Evolutionary conservation across 2,113 vertebrate genomes (phyloP).

Genomic region (Formicarius rufipectus): DNA sequence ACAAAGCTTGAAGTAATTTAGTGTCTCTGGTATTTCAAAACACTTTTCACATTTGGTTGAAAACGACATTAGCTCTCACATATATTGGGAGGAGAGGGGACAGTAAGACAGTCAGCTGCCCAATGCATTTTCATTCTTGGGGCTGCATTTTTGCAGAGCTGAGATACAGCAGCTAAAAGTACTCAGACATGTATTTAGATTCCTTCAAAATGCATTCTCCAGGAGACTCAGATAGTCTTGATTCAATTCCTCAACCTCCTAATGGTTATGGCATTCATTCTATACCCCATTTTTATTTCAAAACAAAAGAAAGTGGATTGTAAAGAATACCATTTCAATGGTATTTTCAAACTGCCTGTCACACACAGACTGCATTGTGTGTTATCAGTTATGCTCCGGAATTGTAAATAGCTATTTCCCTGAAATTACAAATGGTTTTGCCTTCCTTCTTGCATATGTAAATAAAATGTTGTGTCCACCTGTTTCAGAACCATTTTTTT

Average conservation of each 20-base stretch:
- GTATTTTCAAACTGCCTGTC: neutral
- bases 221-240: neutral
- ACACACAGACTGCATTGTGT: neutral
- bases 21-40: neutral
- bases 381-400: neutral
- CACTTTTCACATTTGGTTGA: neutral
- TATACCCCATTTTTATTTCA: neutral
- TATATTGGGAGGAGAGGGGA: neutral
- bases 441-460: neutral
- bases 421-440: constrained; percentile 24
- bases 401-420: constrained; percentile 13
- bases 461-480: neutral
- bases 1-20: neutral
- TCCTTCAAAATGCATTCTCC: neutral
- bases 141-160: neutral
- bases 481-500: neutral
- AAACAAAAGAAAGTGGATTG: neutral
- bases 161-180: neutral
- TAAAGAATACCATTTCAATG: neutral
- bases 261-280: neutral
- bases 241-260: neutral
- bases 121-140: neutral
- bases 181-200: neutral
- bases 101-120: neutral
- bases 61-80: neutral